phyloP scores from a whole-genome alignment of 2,113 vertebrate species.

The Brachypodius melanocephalos region DNA sequence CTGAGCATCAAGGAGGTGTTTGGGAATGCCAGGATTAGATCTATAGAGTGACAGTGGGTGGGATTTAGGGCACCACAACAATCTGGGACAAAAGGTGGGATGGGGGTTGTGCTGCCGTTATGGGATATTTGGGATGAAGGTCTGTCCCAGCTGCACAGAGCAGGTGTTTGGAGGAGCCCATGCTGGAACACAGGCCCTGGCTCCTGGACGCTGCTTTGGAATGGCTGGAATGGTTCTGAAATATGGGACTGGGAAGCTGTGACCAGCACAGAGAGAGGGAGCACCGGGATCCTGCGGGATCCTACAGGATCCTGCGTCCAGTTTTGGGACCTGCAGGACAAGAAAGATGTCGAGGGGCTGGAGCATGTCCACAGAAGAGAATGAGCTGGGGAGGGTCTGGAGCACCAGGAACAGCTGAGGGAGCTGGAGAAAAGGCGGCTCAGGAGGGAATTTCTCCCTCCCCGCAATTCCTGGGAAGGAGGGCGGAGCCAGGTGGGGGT shows the following conservation, averaged over 20 bases:
- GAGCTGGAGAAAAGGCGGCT: background rate
- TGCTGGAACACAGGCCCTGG: fast-evolving
- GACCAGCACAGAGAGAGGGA: background rate
- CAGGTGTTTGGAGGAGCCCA: background rate
- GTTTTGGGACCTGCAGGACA: background rate
- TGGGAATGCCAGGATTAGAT: background rate
- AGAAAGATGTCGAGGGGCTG: background rate
- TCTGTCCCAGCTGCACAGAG: background rate
- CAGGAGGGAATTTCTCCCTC: background rate
- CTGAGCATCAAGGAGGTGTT: background rate
- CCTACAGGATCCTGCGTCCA: background rate
- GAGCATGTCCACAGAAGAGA: fast-evolving
- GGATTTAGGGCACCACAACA: background rate
- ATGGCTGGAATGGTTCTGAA: background rate
- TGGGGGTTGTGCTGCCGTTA: fast-evolving
- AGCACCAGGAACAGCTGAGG: background rate
- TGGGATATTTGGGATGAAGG: background rate
- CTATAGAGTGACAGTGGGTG: fast-evolving
- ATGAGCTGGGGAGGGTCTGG: background rate
- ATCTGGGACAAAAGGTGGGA: background rate
- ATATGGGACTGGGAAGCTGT: background rate
- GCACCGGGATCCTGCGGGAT: background rate
- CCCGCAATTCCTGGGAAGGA: background rate
- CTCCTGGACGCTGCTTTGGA: background rate
- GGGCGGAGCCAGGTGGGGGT: background rate